Percentiles rank a stretch among this genome's conserved stretches.
phyloP scores from a whole-genome alignment of 2,797 vertebrate genomes.

The Lateolabrax maculatus region DNA sequence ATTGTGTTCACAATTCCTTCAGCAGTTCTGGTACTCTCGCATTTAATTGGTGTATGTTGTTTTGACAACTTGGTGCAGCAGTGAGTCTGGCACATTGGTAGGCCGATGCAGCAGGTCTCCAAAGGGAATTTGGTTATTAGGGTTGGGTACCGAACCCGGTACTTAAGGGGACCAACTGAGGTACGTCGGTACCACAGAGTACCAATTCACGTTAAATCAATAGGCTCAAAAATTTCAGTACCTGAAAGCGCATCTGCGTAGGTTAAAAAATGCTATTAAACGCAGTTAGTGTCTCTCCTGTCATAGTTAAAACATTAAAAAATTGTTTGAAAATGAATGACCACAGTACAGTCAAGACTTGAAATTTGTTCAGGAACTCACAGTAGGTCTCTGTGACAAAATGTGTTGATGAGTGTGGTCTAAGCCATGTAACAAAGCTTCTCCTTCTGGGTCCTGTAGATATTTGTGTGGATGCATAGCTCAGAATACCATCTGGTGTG shows the following conservation, averaged over 20 bases:
- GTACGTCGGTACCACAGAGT: too few species aligned
- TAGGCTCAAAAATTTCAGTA: too few species aligned
- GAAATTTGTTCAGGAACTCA: too few species aligned
- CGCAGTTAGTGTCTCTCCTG: too few species aligned
- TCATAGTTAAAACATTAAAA: too few species aligned
- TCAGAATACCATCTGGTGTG: background rate
- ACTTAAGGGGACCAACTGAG: too few species aligned
- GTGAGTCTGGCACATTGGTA: conserved; percentile 31
- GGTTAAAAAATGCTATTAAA: background rate
- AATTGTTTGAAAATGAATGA: background rate
- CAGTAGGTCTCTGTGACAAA: background rate
- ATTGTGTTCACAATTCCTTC: conserved; percentile 26
- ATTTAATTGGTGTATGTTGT: conserved; percentile 49
- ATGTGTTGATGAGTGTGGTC: background rate
- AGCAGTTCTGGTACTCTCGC: conserved; percentile 13
- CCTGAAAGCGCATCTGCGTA: too few species aligned
- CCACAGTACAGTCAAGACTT: too few species aligned
- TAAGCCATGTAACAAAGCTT: background rate
- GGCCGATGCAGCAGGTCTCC: conserved; percentile 17
- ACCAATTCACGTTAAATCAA: too few species aligned
- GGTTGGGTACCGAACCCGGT: too few species aligned
- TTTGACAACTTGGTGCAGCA: conserved; percentile 32
- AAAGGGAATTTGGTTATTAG: conserved; percentile 12
- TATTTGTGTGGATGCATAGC: conserved; percentile 1
- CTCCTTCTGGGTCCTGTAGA: background rate